phyloP scores from a whole-genome alignment of 2,113 vertebrate species.

The Sceloporus tristichus region DNA sequence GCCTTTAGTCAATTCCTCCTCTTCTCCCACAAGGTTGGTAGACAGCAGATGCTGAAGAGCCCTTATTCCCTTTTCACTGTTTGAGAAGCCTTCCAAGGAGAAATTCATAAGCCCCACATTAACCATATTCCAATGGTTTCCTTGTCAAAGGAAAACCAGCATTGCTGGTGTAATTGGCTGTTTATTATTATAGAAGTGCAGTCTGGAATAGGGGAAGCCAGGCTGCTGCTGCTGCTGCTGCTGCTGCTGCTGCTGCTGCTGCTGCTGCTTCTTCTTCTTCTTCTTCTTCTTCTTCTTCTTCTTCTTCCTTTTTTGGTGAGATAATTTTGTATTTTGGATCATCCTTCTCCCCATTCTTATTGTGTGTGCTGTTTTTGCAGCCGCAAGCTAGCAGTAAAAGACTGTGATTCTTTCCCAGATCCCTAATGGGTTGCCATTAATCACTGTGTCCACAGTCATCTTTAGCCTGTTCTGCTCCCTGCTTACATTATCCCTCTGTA shows the following conservation, averaged over 20 bases:
- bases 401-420: not conserved
- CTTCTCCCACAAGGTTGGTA: not conserved
- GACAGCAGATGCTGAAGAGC: not conserved
- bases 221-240: not conserved
- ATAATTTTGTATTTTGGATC: not conserved
- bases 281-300: too few species aligned
- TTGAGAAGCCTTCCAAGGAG: not conserved
- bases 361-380: not conserved
- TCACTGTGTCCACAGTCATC: conserved; percentile 3
- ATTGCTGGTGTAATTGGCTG: not conserved
- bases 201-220: not conserved
- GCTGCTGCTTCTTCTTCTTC: too few species aligned
- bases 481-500: not conserved
- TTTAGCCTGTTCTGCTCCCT: not conserved
- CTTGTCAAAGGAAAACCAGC: not conserved
- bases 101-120: not conserved
- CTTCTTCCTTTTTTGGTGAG: not conserved
- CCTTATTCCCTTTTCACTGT: not conserved
- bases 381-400: not conserved
- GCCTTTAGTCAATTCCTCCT: not conserved
- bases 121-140: not conserved
- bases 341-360: not conserved
- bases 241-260: too few species aligned
- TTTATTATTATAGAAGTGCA: not conserved
- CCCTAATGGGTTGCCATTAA: not conserved